Evolutionary conservation across 2,888 invertebrate genomes (phyloP), one percentile per base, ranked within the genome.

Genomic region (Sialis lutaria): DNA sequence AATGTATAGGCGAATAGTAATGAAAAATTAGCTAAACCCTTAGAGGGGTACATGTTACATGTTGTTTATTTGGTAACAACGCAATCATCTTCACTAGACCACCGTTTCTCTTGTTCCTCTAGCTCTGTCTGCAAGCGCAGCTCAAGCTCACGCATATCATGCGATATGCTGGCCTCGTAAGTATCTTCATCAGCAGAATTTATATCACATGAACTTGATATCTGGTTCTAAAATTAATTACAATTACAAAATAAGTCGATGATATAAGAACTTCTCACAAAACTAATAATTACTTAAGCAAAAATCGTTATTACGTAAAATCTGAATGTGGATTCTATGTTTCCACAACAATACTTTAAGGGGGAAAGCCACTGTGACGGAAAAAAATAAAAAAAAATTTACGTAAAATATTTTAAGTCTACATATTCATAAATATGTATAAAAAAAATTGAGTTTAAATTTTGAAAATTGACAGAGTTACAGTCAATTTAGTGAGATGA

Each of bases 81-180:
- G 44, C 63, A 60, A 52, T 72, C 73, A 53, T 74, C 73, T 55
- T 75, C 74, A 53, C 69, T 74, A 48, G 73, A 74, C 74, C 77
- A 76, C 48, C 72, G 66, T 53, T 73, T 72, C 53, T 75, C 74
- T 50, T 74, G 72, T 55, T 77, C 74, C 58, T 78, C 77, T 44
- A 81, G 59, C 57, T 82, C 79, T 52, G 74, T 75, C 55, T 80
- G 75, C 66, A 78, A 72, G 51, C 76, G 69, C 53, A 76, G 64
- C 58, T 77, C 77, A 48, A 77, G 60, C 56, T 77, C 74, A 10
- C 74, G 67, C 72, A 79, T 79, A 55, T 78, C 77, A 54, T 78
- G 77, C 39, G 77, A 79, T 50, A 80, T 77, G 49, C 74, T 75
- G 50, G 69, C 72, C 56, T 77, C 77, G 54, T 76, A 75, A 50